Conservation (phyloP, 2,113 vertebrate species). For the Sialia sialis region DNA sequence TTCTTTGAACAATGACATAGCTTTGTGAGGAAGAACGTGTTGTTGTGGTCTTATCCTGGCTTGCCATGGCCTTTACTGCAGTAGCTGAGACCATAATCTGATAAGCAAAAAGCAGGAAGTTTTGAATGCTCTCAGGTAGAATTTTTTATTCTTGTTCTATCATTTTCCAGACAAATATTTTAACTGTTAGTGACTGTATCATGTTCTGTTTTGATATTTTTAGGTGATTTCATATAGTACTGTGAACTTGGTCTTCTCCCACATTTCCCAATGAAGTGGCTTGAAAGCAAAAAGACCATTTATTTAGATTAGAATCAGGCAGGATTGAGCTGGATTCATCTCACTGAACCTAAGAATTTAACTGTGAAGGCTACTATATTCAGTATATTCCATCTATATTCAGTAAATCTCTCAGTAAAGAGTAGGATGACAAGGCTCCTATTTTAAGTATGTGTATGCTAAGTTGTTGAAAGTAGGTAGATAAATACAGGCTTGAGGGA, state of each 20-base stretch:
- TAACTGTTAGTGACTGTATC: neutral
- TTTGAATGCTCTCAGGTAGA: neutral
- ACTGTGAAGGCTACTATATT: neutral
- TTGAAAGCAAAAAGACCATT: neutral
- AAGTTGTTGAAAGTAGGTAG: neutral
- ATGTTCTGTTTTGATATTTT: neutral
- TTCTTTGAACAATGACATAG: neutral
- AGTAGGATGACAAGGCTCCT: neutral
- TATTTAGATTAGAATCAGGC: neutral
- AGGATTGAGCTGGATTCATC: neutral
- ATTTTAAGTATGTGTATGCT: neutral
- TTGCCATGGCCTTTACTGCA: neutral
- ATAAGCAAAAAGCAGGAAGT: neutral
- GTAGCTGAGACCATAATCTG: neutral
- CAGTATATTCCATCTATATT: no score
- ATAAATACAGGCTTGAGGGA: neutral
- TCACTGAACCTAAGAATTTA: neutral
- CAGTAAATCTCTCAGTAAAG: neutral
- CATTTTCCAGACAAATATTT: neutral
- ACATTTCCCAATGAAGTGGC: neutral
- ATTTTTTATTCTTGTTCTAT: neutral
- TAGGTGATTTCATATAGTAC: neutral
- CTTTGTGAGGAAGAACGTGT: neutral
- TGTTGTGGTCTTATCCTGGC: neutral
- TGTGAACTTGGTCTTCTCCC: neutral